Evolutionary conservation across 2,113 vertebrate genomes (phyloP), one percentile per base, ranked within the genome.

Genomic region (Myrmecophaga tridactyla): DNA sequence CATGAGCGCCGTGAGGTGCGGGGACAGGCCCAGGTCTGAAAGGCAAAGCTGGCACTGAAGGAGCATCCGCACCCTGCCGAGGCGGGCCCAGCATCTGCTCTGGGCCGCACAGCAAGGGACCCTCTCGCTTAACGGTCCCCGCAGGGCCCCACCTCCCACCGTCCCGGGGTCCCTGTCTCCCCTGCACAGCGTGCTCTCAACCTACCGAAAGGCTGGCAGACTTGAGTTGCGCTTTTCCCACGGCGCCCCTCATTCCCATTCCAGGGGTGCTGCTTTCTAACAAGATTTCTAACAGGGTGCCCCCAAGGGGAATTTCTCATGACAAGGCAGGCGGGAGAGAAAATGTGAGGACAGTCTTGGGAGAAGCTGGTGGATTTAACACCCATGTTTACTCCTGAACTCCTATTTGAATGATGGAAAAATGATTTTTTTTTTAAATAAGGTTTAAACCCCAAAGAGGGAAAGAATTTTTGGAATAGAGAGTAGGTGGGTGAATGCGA

Each of bases 1-100:
- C 97, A 99, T 98, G 98, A 99, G 99, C 48, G 99, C 99, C 7
- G 99, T 99, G 93, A 99, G 98, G 97, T 99, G 99, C n/a, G 99
- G 99, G 81, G 99, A 99, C 91, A 99, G 98, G 25, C 99, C 99
- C 98, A 99, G 92, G 96, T 99, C 99, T 99, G 98, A 60, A 98
- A 98, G 41, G 97, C 72, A 96, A 94, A 63, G 78, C 25, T 0
- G 2, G 60, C 46, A 4, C 3, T 63, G 53, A 75, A 6, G 0
- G 15, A 11, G 11, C 14, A 0, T 4, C 36, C 14, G 0, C 17
- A 7, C 0, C 2, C 4, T 5, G 0, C 6, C 1, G 0, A 3
- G 14, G 48, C 4, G 20, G 31, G 75, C 75, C 65, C 46, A 10
- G 7, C 29, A 4, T 14, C 29, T 9, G 65, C 73, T 51, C 73